A percentile compares a stretch with the other conserved stretches of the same genome.
These are phyloP conservation scores for Agrochola macilenta DNA, from an alignment of 2,888 invertebrate genomes.

Conservation along the genomic window DNA sequence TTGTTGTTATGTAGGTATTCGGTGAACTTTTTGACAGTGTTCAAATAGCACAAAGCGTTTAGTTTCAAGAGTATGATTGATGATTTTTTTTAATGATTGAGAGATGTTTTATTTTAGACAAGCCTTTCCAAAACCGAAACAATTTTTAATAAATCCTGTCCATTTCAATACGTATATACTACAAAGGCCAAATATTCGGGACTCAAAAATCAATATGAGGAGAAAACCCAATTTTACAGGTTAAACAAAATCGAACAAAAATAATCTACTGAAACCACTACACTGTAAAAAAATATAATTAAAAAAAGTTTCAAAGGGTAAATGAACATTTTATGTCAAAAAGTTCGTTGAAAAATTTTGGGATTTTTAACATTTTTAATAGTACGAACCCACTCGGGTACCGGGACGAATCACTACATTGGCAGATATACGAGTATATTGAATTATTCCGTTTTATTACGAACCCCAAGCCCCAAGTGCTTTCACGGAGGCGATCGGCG, in stretches of 20 bases:
- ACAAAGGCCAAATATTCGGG: background rate
- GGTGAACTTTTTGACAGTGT: background rate
- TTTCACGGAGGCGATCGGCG: no score
- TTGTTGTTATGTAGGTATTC: background rate
- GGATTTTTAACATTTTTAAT: background rate
- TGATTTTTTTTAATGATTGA: no score
- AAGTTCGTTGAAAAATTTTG: background rate
- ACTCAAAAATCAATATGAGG: background rate
- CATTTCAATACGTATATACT: background rate
- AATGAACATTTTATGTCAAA: constrained; percentile 8
- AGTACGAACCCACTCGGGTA: background rate
- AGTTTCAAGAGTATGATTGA: background rate
- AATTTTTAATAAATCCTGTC: background rate
- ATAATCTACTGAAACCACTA: background rate
- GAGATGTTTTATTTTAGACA: background rate
- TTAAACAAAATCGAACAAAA: background rate
- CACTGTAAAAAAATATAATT: background rate
- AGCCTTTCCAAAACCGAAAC: background rate
- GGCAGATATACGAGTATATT: background rate
- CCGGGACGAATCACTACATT: background rate
- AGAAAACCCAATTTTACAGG: background rate
- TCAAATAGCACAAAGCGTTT: background rate
- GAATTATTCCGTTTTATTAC: constrained; percentile 25
- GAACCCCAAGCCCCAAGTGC: no score
- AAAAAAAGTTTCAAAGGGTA: background rate